A percentile compares a stretch with the other conserved stretches of the same genome.
These are phyloP conservation scores for Trachops cirrhosus DNA, from an alignment of 2,797 vertebrate species.

Conservation along the genomic window DNA sequence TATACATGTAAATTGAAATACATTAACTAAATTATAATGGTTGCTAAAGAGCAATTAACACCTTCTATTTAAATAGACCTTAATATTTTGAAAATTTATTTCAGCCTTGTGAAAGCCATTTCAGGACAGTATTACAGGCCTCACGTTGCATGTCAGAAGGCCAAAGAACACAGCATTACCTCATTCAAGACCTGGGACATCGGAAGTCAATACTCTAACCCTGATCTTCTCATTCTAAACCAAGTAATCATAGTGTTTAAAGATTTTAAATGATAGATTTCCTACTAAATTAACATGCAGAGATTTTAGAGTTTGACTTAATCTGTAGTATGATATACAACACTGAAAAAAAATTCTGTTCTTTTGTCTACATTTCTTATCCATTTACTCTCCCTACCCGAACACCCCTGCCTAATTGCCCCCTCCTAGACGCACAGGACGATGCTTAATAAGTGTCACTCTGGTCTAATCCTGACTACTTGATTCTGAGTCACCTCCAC, in stretches of 20 bases:
- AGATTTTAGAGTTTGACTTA: background rate
- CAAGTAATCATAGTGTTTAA: background rate
- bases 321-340: background rate
- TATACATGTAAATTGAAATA: background rate
- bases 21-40: background rate
- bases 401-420: background rate
- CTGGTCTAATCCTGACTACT: background rate
- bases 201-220: background rate
- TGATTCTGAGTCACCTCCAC: background rate
- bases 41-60: background rate
- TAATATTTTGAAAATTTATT: background rate
- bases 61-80: background rate
- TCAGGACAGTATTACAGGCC: background rate
- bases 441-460: background rate
- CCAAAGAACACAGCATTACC: background rate
- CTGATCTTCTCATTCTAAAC: background rate
- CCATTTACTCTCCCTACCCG: background rate
- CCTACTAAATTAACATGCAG: background rate
- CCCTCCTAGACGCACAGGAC: background rate
- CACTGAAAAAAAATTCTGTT: background rate
- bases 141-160: background rate
- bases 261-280: background rate
- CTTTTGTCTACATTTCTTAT: background rate
- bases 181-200: background rate
- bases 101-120: background rate